Percentiles rank a stretch among this genome's conserved stretches.
These are phyloP conservation scores for Petrolisthes manimaculis DNA, from an alignment of 2,888 invertebrate species.

Conservation along the genomic window DNA sequence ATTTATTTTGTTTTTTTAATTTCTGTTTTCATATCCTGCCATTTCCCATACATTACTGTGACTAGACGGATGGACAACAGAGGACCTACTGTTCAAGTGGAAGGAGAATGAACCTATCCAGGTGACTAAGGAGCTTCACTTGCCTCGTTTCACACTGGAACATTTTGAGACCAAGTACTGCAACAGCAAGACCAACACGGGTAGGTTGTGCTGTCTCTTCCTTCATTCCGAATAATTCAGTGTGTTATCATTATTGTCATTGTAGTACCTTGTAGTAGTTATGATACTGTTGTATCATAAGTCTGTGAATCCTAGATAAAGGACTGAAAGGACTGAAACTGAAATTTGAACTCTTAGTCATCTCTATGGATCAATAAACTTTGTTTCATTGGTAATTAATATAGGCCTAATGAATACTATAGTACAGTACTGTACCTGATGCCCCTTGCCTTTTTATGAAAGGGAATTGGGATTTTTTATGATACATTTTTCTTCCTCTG, in stretches of 20 bases:
- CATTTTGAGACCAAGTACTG: slow-evolving; percentile 95
- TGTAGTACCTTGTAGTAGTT: not conserved
- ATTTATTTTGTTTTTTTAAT: not conserved
- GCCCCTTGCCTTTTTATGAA: too few species aligned
- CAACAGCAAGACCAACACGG: slow-evolving; percentile 96
- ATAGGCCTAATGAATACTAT: too few species aligned
- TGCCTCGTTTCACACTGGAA: slow-evolving; percentile 93
- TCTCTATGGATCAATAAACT: not conserved
- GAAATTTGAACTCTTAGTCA: not conserved
- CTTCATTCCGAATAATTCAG: not conserved
- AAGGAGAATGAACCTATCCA: slow-evolving; percentile 95
- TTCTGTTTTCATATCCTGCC: not conserved
- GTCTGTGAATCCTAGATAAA: too few species aligned
- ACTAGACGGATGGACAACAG: slow-evolving; percentile 96
- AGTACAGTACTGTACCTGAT: too few species aligned
- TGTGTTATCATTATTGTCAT: not conserved
- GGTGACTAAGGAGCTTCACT: slow-evolving; percentile 87
- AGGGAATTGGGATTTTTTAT: too few species aligned
- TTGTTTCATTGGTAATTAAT: not conserved
- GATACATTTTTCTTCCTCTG: not conserved
- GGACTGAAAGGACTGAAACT: not conserved
- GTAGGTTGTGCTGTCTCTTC: slow-evolving; percentile 71
- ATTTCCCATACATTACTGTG: too few species aligned
- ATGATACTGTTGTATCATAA: too few species aligned
- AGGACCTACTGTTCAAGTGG: slow-evolving; percentile 92